These are phyloP conservation scores for Diploptera punctata DNA, from an alignment of 2,888 invertebrate genomes.

Conservation along the genomic window DNA sequence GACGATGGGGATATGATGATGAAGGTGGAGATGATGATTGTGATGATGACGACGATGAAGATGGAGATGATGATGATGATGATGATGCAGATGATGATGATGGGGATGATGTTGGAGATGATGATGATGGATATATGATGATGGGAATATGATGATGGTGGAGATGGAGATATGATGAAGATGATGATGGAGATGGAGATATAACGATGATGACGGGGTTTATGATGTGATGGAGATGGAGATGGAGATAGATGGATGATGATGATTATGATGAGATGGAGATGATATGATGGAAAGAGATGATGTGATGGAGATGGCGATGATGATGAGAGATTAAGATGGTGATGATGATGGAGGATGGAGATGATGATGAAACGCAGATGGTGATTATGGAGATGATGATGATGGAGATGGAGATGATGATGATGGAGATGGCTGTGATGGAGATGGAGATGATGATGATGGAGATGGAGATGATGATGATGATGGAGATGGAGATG, in stretches of 20 bases:
- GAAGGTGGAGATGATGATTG: background rate
- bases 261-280: background rate
- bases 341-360: background rate
- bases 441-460: background rate
- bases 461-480: background rate
- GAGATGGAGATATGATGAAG: too few relatives aligned
- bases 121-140: slow-evolving; percentile 5
- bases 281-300: too few relatives aligned
- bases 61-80: background rate
- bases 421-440: background rate
- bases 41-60: too few relatives aligned
- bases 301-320: background rate
- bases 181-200: background rate
- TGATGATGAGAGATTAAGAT: background rate
- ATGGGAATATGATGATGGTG: too few relatives aligned
- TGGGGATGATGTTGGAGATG: background rate
- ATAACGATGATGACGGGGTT: background rate
- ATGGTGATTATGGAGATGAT: background rate
- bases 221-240: background rate
- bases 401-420: background rate
- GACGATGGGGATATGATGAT: too few relatives aligned
- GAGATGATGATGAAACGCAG: too few relatives aligned
- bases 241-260: background rate
- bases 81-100: background rate
- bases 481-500: too few relatives aligned